phyloP scores from a whole-genome alignment of 2,888 invertebrate genomes.

The Branchellion lobata region DNA sequence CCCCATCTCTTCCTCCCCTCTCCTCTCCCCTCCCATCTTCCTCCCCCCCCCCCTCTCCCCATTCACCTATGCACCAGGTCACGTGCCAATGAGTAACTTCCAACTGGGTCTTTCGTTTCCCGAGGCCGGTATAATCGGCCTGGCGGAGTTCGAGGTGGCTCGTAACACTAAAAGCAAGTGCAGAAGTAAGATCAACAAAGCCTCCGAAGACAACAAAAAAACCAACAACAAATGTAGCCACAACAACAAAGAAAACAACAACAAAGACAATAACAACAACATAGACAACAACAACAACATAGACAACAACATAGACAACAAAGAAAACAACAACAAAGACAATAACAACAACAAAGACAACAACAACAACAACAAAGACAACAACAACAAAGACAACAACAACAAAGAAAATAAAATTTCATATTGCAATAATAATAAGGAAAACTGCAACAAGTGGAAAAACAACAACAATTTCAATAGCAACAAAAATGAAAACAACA shows the following conservation, averaged over 20 bases:
- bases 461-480: background rate
- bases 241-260: background rate
- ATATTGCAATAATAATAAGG: background rate
- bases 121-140: conserved; percentile 31
- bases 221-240: background rate
- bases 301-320: background rate
- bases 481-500: background rate
- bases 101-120: conserved; percentile 40
- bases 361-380: background rate
- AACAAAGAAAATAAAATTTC: background rate
- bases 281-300: conserved; percentile 30
- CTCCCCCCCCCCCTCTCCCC: no score
- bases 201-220: no score
- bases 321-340: background rate
- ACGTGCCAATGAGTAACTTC: conserved; percentile 30
- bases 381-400: background rate
- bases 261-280: background rate
- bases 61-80: conserved; percentile 11
- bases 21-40: no score
- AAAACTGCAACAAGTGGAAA: background rate
- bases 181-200: background rate
- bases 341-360: background rate
- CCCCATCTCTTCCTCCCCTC: no score
- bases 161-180: background rate
- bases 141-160: conserved; percentile 26